A percentile compares a stretch with the other conserved stretches of the same genome.
Conservation (phyloP, 1,140 invertebrate genomes). For the Cydia amplana region DNA sequence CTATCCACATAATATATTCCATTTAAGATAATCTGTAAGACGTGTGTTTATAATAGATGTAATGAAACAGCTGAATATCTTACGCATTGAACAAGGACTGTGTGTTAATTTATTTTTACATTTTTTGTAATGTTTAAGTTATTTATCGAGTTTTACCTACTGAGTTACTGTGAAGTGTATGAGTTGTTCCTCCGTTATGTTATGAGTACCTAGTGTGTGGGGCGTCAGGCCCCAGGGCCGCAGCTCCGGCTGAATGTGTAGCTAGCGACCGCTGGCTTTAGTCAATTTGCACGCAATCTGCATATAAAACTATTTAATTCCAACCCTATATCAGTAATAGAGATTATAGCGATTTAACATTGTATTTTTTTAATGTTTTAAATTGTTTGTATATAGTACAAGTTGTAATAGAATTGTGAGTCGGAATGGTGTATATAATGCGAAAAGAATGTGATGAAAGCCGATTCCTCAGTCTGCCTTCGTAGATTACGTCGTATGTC, state of each 20-base stretch:
- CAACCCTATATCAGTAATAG: conserved; percentile 73
- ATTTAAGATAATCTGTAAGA: conserved; percentile 69
- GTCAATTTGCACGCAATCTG: conserved; percentile 57
- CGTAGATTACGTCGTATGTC: conserved; percentile 40
- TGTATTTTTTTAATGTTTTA: conserved; percentile 76
- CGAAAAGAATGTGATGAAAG: conserved; percentile 53
- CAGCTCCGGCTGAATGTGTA: conserved; percentile 44
- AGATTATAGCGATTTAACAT: conserved; percentile 73
- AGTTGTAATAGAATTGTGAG: conserved; percentile 71
- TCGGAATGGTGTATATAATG: conserved; percentile 70
- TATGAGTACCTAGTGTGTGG: conserved; percentile 48
- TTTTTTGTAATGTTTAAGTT: conserved; percentile 72
- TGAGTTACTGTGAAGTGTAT: conserved; percentile 52
- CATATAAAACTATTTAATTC: conserved; percentile 76
- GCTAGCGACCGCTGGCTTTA: conserved; percentile 69
- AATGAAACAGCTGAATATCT: conserved; percentile 67
- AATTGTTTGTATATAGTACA: conserved; percentile 80
- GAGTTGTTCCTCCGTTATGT: conserved; percentile 49
- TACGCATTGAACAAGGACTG: conserved; percentile 74
- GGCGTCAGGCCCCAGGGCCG: background rate
- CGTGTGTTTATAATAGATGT: conserved; percentile 68
- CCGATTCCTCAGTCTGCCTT: conserved; percentile 51
- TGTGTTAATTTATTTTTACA: conserved; percentile 75
- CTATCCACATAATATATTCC: conserved; percentile 73
- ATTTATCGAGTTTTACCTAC: conserved; percentile 70